These are phyloP conservation scores for Siniperca undulata DNA, from an alignment of 2,797 vertebrate species.

Conservation along the genomic window DNA sequence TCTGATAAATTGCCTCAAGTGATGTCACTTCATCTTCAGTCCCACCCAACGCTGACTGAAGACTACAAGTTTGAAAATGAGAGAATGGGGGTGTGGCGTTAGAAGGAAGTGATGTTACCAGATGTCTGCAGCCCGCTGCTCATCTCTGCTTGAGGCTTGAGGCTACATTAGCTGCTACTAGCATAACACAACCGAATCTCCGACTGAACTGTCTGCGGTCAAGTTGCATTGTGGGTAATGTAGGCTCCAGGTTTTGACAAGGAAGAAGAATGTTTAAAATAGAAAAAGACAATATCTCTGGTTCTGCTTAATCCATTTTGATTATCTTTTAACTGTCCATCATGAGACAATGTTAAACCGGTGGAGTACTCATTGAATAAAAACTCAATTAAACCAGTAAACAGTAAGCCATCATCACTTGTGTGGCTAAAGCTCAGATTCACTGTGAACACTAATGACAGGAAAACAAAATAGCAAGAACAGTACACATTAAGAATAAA, in stretches of 20 bases:
- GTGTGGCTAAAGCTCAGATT: not conserved
- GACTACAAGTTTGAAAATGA: not conserved
- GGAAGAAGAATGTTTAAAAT: not conserved
- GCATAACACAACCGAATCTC: not conserved
- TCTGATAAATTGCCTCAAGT: not conserved
- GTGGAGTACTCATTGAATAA: not conserved
- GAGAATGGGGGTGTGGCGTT: not conserved
- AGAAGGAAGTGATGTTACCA: not conserved
- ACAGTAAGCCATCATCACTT: not conserved
- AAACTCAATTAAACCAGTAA: not conserved
- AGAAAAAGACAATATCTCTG: not conserved
- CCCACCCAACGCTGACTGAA: too few relatives aligned
- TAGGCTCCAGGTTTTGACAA: not conserved
- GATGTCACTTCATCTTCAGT: not conserved
- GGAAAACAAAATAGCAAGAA: not conserved
- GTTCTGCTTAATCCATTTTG: not conserved
- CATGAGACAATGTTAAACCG: not conserved
- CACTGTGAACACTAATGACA: not conserved
- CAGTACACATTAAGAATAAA: conserved; percentile 21
- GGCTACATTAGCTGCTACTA: not conserved
- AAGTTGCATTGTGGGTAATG: conserved; percentile 3
- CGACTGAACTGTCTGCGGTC: not conserved
- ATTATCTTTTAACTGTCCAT: not conserved
- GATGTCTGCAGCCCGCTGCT: not conserved
- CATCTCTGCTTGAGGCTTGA: not conserved